Conservation (phyloP, 2,797 vertebrate species). For the Spea hammondii region DNA sequence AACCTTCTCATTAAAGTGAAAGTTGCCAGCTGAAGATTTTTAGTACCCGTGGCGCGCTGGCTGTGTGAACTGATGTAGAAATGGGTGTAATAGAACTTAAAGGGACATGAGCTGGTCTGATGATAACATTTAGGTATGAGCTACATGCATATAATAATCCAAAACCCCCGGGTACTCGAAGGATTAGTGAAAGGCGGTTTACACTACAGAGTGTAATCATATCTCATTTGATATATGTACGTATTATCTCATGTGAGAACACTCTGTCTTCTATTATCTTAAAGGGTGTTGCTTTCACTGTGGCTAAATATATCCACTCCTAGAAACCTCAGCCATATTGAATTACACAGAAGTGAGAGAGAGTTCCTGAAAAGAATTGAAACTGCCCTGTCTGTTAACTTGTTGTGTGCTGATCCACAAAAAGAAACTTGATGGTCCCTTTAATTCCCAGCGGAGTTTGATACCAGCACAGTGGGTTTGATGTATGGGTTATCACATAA, state of each 20-base stretch:
- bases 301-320: not conserved
- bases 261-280: not conserved
- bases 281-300: not conserved
- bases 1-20: no score
- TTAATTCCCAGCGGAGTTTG: not conserved
- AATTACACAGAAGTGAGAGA: not conserved
- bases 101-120: no score
- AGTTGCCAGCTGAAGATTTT: no score
- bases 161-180: no score
- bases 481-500: no score
- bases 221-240: not conserved
- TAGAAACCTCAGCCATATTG: not conserved
- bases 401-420: not conserved
- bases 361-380: not conserved
- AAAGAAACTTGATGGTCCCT: not conserved
- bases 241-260: not conserved
- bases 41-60: no score
- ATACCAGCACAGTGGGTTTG: no score
- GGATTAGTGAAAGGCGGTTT: not conserved
- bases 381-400: not conserved
- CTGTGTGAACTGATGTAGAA: no score
- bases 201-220: not conserved
- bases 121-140: no score
- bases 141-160: no score
- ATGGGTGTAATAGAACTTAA: no score